phyloP scores from a whole-genome alignment of 2,113 vertebrate species.

The Lepus europaeus region DNA sequence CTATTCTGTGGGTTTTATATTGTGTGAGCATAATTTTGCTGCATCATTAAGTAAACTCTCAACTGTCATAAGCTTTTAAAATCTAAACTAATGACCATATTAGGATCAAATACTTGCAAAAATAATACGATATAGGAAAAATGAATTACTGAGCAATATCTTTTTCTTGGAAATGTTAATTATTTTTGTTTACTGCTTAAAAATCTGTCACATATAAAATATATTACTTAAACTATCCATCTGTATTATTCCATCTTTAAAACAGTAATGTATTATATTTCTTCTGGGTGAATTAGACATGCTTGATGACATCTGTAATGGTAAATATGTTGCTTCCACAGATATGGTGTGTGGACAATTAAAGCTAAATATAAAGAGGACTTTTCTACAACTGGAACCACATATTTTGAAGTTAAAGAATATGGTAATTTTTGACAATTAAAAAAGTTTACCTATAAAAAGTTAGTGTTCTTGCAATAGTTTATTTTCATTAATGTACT shows the following conservation, averaged over 20 bases:
- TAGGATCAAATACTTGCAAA: slow-evolving; percentile 41
- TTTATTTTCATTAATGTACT: not conserved
- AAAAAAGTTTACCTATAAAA: slow-evolving; percentile 18
- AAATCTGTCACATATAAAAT: slow-evolving; percentile 6
- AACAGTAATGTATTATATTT: slow-evolving; percentile 44
- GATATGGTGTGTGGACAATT: slow-evolving; percentile 94
- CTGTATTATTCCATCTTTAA: slow-evolving; percentile 21
- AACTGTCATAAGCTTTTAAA: slow-evolving; percentile 53
- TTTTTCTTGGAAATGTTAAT: slow-evolving; percentile 13
- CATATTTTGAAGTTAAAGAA: slow-evolving; percentile 95
- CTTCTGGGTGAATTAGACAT: not conserved
- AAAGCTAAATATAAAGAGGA: slow-evolving; percentile 92
- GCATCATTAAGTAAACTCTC: slow-evolving; percentile 36
- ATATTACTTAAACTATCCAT: not conserved
- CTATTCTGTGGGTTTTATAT: not conserved
- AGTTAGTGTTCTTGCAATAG: not conserved
- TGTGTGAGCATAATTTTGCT: not conserved
- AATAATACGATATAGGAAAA: slow-evolving; percentile 42
- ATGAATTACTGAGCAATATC: not conserved
- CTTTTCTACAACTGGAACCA: slow-evolving; percentile 89
- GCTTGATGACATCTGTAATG: slow-evolving; percentile 25
- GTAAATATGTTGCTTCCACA: slow-evolving; percentile 76
- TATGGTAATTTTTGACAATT: slow-evolving; percentile 90
- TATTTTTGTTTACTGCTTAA: slow-evolving; percentile 48
- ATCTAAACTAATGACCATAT: slow-evolving; percentile 34